Evolutionary conservation across 2,888 invertebrate species (phyloP).

Genomic region (Empis stercorea): DNA sequence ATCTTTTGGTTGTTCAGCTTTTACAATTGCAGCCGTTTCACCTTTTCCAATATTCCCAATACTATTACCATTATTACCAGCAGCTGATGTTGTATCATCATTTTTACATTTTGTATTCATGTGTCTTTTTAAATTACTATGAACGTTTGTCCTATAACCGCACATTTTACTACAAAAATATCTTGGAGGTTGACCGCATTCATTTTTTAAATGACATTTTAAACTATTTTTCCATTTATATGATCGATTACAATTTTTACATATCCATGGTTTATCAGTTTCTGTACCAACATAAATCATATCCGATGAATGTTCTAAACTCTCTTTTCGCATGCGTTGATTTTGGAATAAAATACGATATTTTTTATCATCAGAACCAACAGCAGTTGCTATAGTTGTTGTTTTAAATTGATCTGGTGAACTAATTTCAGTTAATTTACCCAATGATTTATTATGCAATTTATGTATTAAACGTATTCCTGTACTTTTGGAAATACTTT

Average conservation of each 20-base stretch:
- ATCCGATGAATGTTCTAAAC: slow-evolving; percentile 34
- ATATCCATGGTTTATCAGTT: slow-evolving; percentile 40
- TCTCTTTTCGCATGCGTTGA: slow-evolving; percentile 34
- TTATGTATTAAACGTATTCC: not conserved
- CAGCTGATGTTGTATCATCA: slow-evolving; percentile 12
- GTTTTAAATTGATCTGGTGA: not conserved
- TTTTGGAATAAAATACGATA: slow-evolving; percentile 35
- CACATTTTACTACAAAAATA: slow-evolving; percentile 37
- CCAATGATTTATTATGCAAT: not conserved
- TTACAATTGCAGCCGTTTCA: too few relatives aligned
- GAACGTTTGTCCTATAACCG: slow-evolving; percentile 37
- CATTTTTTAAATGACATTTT: slow-evolving; percentile 54
- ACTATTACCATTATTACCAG: too few relatives aligned
- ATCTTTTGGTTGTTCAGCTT: too few relatives aligned
- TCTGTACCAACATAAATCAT: slow-evolving; percentile 35
- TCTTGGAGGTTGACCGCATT: slow-evolving; percentile 47
- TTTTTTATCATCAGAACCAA: slow-evolving; percentile 30
- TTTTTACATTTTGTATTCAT: slow-evolving; percentile 35
- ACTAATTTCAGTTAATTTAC: not conserved
- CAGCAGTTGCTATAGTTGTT: slow-evolving; percentile 16
- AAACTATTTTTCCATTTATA: slow-evolving; percentile 64
- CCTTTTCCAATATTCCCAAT: too few relatives aligned
- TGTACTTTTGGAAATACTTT: not conserved
- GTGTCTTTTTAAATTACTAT: slow-evolving; percentile 36
- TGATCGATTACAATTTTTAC: slow-evolving; percentile 56